Base-by-base conservation (phyloP, 2,888 invertebrate species). In the Lasioglossum morio region DNA sequence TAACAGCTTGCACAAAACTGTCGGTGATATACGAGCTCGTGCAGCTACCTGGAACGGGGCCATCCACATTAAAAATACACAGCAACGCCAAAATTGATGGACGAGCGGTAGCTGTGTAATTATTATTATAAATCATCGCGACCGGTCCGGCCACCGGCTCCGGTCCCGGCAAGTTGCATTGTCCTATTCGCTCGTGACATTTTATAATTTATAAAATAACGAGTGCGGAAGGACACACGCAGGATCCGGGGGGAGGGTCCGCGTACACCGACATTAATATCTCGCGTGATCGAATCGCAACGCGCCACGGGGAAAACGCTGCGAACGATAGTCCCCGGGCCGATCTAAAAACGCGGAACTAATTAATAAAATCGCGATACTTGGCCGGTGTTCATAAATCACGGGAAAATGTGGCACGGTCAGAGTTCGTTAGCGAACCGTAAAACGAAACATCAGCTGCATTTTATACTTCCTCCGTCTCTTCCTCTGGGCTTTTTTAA, bases 1-100 rank as follows among this genome's bases (percentile, higher is more conserved):
- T 92, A 93, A 93, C 94, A 93, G 93, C 93, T 93, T 94, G 94
- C 91, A 93, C 92, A 93, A 92, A 93, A 93, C 90, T 91, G 91
- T 88, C 89, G 91, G 92, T 93, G 94, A 94, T 94, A 94, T 93
- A 94, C 91, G 93, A 93, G 90, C 87, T 80, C 82, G 85, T 79
- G 88, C 86, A 86, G 89, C 83, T 91, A 90, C 90, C 92, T 89
- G 90, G 90, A 90, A 90, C 90, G 88, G 87, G 88, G 89, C 89
- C 90, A 91, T 91, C 81, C 90, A 79, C 92, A 91, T 90, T 92
- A 91, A 92, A 92, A 90, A 92, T 91, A 88, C 88, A 90, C 90
- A 76, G 84, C 87, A 86, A 91, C 90, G 87, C 89, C 88, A 85
- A 91, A 91, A 92, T 91, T 91, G 91, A 92, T 91, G 91, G 89